Base-by-base conservation (phyloP, 92 coral and sea anemone species). In the Heliopora coerulea region DNA sequence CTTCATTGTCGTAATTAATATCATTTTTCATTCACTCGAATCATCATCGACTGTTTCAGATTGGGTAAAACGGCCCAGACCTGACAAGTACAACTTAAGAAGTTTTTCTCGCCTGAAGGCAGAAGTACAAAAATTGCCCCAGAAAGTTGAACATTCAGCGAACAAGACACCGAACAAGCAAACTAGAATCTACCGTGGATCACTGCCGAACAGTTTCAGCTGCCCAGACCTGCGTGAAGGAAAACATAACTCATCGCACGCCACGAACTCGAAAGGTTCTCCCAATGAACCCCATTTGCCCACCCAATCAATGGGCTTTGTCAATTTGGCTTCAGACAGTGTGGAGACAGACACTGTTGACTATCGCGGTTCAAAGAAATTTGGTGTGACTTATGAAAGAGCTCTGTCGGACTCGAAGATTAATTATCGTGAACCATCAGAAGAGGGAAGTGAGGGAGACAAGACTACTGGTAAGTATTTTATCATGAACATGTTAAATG, bases 81-180 rank as follows among this genome's bases (percentile, higher is more conserved):
- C 63, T 52, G 54, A 54, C 19, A 57, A 48, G n/a, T 70, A 70
- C 63, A 70, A 70, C 35, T 58, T 70, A 12, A 0, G 77, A 70
- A 70, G 77, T 14, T 70, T 70, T 56, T 70, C 77, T 39, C 63
- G 77, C 19, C 77, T 48, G 5, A 70, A 70, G 41, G 77, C 63
- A 5, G 77, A 70, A 30, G 77, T 31, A n/a, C 13, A n/a, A 17
- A 70, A 54, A 20, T 0, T 24, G 18, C 32, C 56, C 49, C 44
- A 17, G 20, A 21, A 5, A 21, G 54, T 33, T 31, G 23, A 52
- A 33, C 44, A 3, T 17, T 29, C 28, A 0, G 42, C n/a, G n/a
- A 70, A 56, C 12, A 37, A 35, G 29, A 32, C 41, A 7, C 14
- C 31, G 37, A 30, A 30, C 24, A 1, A 15, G 4, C 21, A 5